Evolutionary conservation across 2,113 vertebrate genomes (phyloP).

Genomic region (Ptyas mucosa): DNA sequence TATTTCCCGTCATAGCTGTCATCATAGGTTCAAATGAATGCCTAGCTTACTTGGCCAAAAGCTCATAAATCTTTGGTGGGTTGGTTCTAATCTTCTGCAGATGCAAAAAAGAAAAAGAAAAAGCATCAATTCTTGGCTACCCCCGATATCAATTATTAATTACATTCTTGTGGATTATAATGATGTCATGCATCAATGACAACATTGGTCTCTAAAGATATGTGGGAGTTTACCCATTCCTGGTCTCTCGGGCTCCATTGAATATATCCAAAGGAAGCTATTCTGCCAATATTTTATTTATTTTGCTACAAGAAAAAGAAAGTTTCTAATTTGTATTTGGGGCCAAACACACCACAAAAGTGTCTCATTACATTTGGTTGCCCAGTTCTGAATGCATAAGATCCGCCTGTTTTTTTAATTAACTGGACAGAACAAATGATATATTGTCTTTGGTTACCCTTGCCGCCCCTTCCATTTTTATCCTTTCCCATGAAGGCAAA

Average conservation of each 20-base stretch:
- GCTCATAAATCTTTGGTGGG: background rate
- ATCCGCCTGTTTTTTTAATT: background rate
- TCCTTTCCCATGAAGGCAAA: background rate
- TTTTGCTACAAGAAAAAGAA: background rate
- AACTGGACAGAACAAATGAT: background rate
- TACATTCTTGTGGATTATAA: background rate
- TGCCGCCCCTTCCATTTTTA: background rate
- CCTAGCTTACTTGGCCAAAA: background rate
- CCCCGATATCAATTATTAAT: background rate
- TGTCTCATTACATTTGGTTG: background rate
- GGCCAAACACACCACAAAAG: background rate
- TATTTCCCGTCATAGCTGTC: background rate
- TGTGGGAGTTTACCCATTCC: background rate
- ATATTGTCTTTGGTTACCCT: background rate
- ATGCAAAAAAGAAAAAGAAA: background rate
- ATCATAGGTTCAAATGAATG: background rate
- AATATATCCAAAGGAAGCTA: background rate
- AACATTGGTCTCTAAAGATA: background rate
- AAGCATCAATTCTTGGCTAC: background rate
- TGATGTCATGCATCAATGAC: background rate
- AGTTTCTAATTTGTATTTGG: background rate
- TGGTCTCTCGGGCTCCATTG: background rate
- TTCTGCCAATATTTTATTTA: background rate
- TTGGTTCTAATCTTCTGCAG: background rate
- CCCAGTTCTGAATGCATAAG: background rate